Evolutionary conservation across 2,888 invertebrate genomes (phyloP).

Genomic region (Drosophila mimica): DNA sequence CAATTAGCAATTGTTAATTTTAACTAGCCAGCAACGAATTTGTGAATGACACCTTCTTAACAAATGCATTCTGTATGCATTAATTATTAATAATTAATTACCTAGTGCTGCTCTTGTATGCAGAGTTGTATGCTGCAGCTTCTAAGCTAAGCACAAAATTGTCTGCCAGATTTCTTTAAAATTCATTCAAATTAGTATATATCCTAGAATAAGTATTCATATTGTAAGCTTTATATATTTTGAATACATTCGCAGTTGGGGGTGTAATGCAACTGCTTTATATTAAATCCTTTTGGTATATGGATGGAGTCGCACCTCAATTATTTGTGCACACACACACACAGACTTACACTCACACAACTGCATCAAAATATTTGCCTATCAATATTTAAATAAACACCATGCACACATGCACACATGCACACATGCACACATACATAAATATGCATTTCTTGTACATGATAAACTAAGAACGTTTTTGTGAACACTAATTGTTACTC

Average conservation of each 20-base stretch:
- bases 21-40: neutral
- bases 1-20: neutral
- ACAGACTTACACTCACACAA: neutral
- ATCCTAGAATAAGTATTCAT: neutral
- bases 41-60: neutral
- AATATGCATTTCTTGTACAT: neutral
- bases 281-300: neutral
- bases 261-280: neutral
- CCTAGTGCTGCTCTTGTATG: neutral
- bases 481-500: constrained; percentile 45
- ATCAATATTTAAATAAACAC: neutral
- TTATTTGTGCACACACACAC: neutral
- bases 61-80: neutral
- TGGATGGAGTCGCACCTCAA: neutral
- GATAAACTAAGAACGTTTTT: constrained; percentile 26
- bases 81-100: neutral
- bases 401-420: neutral
- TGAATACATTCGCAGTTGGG: neutral
- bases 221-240: neutral
- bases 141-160: neutral
- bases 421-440: neutral
- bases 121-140: neutral
- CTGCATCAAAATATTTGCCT: constrained; percentile 1
- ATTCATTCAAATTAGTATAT: neutral
- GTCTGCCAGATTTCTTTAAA: neutral